phyloP scores from a whole-genome alignment of 2,113 vertebrate species.

The Petrocephalus microphthalmus region DNA sequence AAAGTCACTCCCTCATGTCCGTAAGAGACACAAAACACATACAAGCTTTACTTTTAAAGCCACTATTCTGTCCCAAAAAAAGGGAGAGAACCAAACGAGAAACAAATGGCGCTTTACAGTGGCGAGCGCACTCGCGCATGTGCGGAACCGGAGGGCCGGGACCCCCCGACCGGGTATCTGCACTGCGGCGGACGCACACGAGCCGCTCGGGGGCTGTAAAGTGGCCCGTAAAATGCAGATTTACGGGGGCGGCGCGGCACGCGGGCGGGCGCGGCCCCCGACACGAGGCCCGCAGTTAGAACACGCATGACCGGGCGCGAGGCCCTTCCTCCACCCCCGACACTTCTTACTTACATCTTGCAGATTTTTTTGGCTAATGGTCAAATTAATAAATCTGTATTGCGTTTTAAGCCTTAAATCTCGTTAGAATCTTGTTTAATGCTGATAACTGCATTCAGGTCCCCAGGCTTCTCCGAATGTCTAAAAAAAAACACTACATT shows the following conservation, averaged over 20 bases:
- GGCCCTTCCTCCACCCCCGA: not conserved
- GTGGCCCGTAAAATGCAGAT: conserved; percentile 64
- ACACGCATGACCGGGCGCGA: not conserved
- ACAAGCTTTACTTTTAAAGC: not conserved
- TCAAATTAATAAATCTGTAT: conserved; percentile 12
- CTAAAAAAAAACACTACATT: not conserved
- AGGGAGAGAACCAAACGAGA: not conserved
- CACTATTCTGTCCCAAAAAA: not conserved
- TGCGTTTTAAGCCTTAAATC: not conserved
- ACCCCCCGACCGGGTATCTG: conserved; percentile 47
- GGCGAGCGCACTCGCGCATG: not conserved
- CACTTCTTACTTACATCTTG: not conserved
- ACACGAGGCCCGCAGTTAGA: not conserved
- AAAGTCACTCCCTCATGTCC: not conserved
- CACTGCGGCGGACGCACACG: conserved; percentile 62
- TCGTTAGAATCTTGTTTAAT: conserved; percentile 1
- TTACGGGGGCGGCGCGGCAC: conserved; percentile 52
- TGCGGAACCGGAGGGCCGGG: not conserved
- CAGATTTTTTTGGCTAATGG: not conserved
- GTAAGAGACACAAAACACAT: not conserved
- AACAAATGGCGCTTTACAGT: not conserved
- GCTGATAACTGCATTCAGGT: not conserved
- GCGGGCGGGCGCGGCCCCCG: conserved; percentile 11
- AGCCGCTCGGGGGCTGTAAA: conserved; percentile 59
- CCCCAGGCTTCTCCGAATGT: not conserved